A percentile compares a stretch with the other conserved stretches of the same genome.
Conservation (phyloP, 2,888 invertebrate genomes). For the Laothoe populi region DNA sequence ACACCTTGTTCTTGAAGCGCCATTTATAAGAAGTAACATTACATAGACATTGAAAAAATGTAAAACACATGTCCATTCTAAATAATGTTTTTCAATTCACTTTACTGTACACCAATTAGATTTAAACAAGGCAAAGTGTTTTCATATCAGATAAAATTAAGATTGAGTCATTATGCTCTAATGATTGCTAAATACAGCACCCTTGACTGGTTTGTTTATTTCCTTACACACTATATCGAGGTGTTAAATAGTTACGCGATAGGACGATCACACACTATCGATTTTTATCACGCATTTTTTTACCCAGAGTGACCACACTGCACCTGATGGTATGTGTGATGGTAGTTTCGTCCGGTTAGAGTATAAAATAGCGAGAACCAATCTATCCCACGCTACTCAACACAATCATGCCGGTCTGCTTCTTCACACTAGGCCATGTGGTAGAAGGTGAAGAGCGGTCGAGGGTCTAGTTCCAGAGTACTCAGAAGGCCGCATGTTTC, state of each 20-base stretch:
- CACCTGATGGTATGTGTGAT: too few relatives aligned
- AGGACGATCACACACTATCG: neutral
- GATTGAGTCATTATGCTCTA: constrained; percentile 23
- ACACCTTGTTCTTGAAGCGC: neutral
- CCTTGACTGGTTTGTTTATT: constrained; percentile 15
- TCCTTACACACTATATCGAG: constrained; percentile 13
- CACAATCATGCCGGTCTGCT: too few relatives aligned
- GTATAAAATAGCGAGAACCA: too few relatives aligned
- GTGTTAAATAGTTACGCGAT: constrained; percentile 18
- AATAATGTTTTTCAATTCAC: neutral
- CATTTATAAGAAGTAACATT: neutral
- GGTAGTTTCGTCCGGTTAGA: too few relatives aligned
- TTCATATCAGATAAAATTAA: neutral
- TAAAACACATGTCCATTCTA: neutral
- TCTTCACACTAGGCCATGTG: too few relatives aligned
- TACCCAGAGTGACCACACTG: neutral
- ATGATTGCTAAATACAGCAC: constrained; percentile 25
- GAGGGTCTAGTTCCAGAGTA: too few relatives aligned
- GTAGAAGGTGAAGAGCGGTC: too few relatives aligned
- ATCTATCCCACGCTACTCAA: too few relatives aligned
- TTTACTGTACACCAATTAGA: constrained; percentile 4
- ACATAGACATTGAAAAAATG: neutral
- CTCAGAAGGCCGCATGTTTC: too few relatives aligned
- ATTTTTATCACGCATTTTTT: neutral
- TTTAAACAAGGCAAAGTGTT: constrained; percentile 2